Evolutionary conservation across 2,113 vertebrate genomes (phyloP).

Genomic region (Pipra filicauda): DNA sequence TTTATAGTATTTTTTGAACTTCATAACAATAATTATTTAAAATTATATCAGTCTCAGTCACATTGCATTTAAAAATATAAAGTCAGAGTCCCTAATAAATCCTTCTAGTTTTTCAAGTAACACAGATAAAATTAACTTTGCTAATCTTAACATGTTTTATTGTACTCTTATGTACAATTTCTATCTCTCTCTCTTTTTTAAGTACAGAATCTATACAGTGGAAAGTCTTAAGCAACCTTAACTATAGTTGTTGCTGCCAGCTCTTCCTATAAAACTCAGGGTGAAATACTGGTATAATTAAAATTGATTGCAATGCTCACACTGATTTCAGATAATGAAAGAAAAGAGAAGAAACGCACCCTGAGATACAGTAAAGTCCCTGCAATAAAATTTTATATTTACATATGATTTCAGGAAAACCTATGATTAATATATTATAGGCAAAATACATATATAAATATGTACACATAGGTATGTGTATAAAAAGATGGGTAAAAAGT

Average conservation of each 20-base stretch:
- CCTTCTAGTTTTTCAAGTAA: constrained; percentile 38
- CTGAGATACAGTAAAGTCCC: background rate
- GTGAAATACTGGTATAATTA: constrained; percentile 45
- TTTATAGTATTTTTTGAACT: constrained; percentile 63
- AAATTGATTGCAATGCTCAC: constrained; percentile 28
- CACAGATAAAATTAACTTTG: constrained; percentile 51
- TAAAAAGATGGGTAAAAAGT: background rate
- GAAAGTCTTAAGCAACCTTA: constrained; percentile 48
- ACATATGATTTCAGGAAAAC: background rate
- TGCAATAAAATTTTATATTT: background rate
- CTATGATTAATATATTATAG: background rate
- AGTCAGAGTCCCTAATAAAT: constrained; percentile 61
- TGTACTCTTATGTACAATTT: constrained; percentile 3
- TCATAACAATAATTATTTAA: constrained; percentile 70
- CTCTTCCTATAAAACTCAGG: constrained; percentile 25
- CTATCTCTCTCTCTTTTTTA: constrained; percentile 5
- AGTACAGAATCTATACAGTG: background rate
- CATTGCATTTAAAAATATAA: constrained; percentile 33
- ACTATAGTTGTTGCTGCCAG: constrained; percentile 37
- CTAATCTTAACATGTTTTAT: constrained; percentile 69
- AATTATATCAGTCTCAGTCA: constrained; percentile 59
- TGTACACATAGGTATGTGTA: background rate
- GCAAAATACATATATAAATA: background rate
- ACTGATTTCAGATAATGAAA: constrained; percentile 17
- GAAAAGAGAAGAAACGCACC: background rate